phyloP scores from a whole-genome alignment of 2,888 invertebrate genomes.

The Sphinx pinastri region DNA sequence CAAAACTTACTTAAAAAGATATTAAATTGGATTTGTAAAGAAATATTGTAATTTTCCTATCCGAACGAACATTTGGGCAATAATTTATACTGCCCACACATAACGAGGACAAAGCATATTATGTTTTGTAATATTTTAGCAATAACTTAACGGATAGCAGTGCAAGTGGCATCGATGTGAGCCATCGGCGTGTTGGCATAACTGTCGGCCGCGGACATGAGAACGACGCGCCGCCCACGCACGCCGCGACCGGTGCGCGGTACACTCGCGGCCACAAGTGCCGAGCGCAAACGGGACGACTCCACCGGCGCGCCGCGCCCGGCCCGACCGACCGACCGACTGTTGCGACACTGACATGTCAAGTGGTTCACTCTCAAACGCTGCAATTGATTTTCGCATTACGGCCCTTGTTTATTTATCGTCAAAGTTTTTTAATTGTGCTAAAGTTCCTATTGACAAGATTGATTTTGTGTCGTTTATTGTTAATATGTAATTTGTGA shows the following conservation, averaged over 20 bases:
- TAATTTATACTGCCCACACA: conserved; percentile 2
- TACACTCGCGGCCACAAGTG: conserved; percentile 47
- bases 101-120: neutral
- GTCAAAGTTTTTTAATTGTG: conserved; percentile 7
- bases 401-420: neutral
- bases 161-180: conserved; percentile 46
- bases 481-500: neutral
- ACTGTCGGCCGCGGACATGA: conserved; percentile 69
- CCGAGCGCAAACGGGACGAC: neutral
- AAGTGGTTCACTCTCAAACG: conserved; percentile 10
- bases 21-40: neutral
- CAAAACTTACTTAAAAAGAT: no score
- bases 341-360: conserved; percentile 8
- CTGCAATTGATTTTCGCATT: conserved; percentile 21
- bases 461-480: neutral
- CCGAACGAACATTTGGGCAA: neutral
- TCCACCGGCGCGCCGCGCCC: neutral
- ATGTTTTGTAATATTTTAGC: conserved; percentile 26
- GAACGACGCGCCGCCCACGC: conserved; percentile 72
- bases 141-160: conserved; percentile 44
- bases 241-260: conserved; percentile 49
- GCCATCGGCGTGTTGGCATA: conserved; percentile 71
- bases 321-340: neutral
- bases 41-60: neutral
- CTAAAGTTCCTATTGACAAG: neutral